Percentiles rank a stretch among this genome's conserved stretches.
Conservation (phyloP, 2,113 vertebrate species). For the Myrmecobius fasciatus region DNA sequence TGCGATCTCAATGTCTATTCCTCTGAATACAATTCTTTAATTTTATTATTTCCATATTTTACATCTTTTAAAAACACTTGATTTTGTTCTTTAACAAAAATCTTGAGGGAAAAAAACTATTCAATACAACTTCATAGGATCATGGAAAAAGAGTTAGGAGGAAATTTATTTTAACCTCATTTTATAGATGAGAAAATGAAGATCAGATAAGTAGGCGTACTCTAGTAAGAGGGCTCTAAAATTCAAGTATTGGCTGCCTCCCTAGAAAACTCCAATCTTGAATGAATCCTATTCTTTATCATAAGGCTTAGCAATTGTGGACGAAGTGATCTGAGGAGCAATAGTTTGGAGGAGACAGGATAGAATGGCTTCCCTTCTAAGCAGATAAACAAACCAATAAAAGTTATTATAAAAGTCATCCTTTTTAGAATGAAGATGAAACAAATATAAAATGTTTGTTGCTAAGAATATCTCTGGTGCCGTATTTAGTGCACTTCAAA, state of each 20-base stretch:
- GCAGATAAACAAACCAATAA: conserved; percentile 35
- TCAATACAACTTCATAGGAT: background rate
- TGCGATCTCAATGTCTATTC: conserved; percentile 17
- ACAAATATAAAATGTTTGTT: conserved; percentile 61
- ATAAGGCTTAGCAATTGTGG: conserved; percentile 10
- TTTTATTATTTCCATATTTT: conserved; percentile 22
- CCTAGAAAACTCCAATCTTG: conserved; percentile 9
- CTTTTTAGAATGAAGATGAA: conserved; percentile 73
- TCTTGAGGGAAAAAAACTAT: background rate
- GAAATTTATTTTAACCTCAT: background rate
- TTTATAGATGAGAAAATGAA: background rate
- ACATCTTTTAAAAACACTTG: conserved; percentile 33
- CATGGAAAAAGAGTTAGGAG: background rate
- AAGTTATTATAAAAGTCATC: conserved; percentile 51
- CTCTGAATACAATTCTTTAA: conserved; percentile 23
- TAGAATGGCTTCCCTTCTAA: conserved; percentile 29
- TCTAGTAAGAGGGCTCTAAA: background rate
- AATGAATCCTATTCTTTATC: conserved; percentile 1
- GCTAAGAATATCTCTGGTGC: conserved; percentile 69
- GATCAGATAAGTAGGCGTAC: background rate
- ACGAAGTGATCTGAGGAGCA: conserved; percentile 7
- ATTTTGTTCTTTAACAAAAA: conserved; percentile 32
- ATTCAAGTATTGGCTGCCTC: too few species aligned
- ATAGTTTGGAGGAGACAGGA: conserved; percentile 22
- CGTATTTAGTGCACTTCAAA: conserved; percentile 64